Evolutionary conservation across 2,113 vertebrate species (phyloP).

Genomic region (Dicaeum eximium): DNA sequence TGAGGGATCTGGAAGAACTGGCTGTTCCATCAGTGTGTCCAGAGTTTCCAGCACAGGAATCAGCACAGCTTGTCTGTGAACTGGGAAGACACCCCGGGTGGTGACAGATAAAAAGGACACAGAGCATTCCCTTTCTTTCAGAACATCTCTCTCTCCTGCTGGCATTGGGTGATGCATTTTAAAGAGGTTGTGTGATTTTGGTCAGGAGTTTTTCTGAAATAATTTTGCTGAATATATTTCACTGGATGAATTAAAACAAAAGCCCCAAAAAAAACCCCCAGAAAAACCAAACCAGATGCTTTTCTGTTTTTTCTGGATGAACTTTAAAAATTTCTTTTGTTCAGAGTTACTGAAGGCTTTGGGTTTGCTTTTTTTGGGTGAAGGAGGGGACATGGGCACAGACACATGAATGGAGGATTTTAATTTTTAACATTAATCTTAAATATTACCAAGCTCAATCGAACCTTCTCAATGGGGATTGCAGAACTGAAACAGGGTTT

Average conservation of each 20-base stretch:
- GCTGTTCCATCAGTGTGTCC: neutral
- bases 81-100: neutral
- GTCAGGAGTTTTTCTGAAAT: neutral
- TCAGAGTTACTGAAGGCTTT: neutral
- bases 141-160: neutral
- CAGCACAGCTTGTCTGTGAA: neutral
- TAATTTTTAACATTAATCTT: neutral
- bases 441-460: neutral
- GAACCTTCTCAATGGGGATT: neutral
- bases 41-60: neutral
- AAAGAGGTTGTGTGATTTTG: neutral
- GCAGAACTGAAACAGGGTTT: neutral
- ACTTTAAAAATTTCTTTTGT: neutral
- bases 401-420: neutral
- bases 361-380: fast-evolving
- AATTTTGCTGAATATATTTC: neutral
- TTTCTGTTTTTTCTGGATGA: too few relatives aligned
- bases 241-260: neutral
- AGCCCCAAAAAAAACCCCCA: fast-evolving
- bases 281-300: neutral
- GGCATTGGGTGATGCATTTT: neutral
- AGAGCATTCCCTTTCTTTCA: neutral
- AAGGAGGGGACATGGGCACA: neutral
- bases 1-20: neutral
- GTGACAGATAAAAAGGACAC: neutral